phyloP scores from a whole-genome alignment of 2,113 vertebrate species.

The Melanotaenia duboulayi region DNA sequence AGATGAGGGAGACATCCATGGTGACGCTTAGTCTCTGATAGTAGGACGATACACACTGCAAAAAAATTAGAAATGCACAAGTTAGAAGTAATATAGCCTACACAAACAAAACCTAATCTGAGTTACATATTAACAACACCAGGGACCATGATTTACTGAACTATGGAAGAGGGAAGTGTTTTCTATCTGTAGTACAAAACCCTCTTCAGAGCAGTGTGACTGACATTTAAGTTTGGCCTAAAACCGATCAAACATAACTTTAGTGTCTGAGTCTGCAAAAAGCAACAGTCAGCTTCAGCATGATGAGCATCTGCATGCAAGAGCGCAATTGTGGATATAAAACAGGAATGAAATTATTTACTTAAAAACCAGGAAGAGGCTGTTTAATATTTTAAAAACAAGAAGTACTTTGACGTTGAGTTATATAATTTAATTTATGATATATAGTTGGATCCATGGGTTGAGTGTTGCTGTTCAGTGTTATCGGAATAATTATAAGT shows the following conservation, averaged over 20 bases:
- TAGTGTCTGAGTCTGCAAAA: neutral
- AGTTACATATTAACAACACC: conserved; percentile 41
- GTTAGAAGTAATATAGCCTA: neutral
- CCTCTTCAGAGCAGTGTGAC: neutral
- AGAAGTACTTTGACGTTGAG: neutral
- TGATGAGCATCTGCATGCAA: neutral
- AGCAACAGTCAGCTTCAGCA: neutral
- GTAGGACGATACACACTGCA: conserved; percentile 80
- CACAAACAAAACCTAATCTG: neutral
- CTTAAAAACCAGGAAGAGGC: conserved; percentile 6
- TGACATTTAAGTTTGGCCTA: neutral
- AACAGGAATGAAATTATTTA: neutral
- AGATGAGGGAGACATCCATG: conserved; percentile 79
- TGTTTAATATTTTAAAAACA: neutral
- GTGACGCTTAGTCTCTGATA: conserved; percentile 59
- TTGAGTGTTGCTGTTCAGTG: neutral
- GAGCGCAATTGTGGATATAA: neutral
- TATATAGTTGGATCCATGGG: too few relatives aligned
- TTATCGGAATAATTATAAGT: neutral
- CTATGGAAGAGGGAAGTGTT: conserved; percentile 21
- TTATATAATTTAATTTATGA: neutral
- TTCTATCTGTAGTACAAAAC: conserved; percentile 6
- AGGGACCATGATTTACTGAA: conserved; percentile 28
- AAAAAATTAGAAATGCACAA: conserved; percentile 33
- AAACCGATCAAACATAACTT: neutral